Percentiles rank a stretch among this genome's conserved stretches.
phyloP scores from a whole-genome alignment of 2,797 vertebrate species.

The Hybognathus amarus region DNA sequence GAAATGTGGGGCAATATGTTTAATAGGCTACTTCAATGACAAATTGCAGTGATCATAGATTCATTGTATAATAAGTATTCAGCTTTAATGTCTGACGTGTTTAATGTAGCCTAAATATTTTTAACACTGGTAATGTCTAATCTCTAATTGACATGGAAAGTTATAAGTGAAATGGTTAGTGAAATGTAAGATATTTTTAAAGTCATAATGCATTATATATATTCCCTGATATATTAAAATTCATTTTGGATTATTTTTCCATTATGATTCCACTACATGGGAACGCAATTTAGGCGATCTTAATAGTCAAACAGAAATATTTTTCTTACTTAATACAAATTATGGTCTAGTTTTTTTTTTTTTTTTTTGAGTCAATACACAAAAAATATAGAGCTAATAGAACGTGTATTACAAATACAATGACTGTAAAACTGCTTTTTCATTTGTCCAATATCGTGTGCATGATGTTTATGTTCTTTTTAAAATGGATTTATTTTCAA shows the following conservation, averaged over 20 bases:
- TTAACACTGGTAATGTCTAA: background rate
- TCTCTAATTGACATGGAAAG: background rate
- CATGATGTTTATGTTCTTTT: slow-evolving; percentile 1
- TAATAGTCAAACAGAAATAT: background rate
- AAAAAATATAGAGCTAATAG: background rate
- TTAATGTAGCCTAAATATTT: background rate
- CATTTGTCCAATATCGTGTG: background rate
- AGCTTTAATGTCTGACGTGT: background rate
- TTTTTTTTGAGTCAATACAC: background rate
- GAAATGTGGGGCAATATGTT: background rate
- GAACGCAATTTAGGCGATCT: background rate
- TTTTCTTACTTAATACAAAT: background rate
- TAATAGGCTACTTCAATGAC: background rate
- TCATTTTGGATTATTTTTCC: background rate
- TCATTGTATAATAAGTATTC: background rate
- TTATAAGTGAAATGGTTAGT: background rate
- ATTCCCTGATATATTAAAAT: background rate
- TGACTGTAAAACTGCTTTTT: background rate
- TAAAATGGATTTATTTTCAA: background rate
- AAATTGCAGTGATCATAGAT: background rate
- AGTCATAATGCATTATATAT: background rate
- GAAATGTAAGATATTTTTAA: background rate
- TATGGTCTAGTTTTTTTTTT: background rate
- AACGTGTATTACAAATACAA: background rate
- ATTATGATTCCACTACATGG: background rate